Base-by-base conservation (phyloP, 2,797 vertebrate genomes). In the Phylloscopus collybita region DNA sequence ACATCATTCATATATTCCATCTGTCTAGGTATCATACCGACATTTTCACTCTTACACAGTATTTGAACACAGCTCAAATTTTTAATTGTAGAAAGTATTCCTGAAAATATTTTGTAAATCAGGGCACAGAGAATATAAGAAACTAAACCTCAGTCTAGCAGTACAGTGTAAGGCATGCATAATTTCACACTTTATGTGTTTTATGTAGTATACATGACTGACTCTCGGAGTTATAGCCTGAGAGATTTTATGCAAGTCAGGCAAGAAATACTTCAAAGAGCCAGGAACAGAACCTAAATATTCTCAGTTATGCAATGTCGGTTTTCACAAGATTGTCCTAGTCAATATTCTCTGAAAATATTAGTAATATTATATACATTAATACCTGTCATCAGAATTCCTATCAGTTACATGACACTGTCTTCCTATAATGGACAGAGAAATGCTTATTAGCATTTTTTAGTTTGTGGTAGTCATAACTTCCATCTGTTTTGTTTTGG, bases 361-460 rank as follows among this genome's bases (percentile, higher is more conserved):
- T 66, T 66, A 45, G 1, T 54, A 71, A n/a, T 50, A 38, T 8
- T 26, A 11, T 30, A 15, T 40, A 34, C 26, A 38, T 13, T 60
- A 36, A 62, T 3, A 61, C 16, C 11, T 30, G 2, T 59, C 6
- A 42, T 61, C 26, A 61, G 17, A 73, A 47, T 40, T 88, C 6
- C 3, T 38, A 15, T 72, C 26, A 54, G 32, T 53, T 57, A 12
- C 1, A 0, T 60, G 4, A 51, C 32, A 42, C 5, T 4, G 6
- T 59, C 16, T 79, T 76, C 13, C 38, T 70, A 8, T 76, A 61
- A 44, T 9, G 7, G 29, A 51, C 6, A 56, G 15, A 80, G 6
- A 79, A 69, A 40, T 11, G 14, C 5, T 42, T 54, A 25, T 5
- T 26, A 12, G 21, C 51, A 19, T 34, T 86, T 59, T 70, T 34